Base-by-base conservation (phyloP, 2,113 vertebrate species). In the Silurus meridionalis region DNA sequence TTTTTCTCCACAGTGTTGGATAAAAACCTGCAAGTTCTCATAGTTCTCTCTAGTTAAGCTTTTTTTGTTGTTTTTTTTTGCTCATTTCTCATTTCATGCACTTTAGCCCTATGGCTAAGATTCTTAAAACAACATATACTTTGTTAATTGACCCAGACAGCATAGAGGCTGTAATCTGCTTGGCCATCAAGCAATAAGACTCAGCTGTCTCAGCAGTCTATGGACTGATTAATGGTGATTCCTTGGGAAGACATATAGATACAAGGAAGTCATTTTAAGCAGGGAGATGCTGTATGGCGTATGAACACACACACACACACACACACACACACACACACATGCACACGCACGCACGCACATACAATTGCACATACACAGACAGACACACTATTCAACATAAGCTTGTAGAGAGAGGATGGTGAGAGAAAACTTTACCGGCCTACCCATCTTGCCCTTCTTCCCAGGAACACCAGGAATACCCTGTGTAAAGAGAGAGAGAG, bases 391-490 rank as follows among this genome's bases (percentile, higher is more conserved):
- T 86, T 77, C 63, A 83, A 37, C 48, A 83, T n/a, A 86, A 89
- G 79, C 90, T 93, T 91, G 89, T 94, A 89, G 91, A 91, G 91
- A 91, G 92, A 95, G 92, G 92, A 94, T 93, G 93, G 93, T 93
- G 96, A 96, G 96, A 96, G 96, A 99, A 99, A 98, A 97, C 97
- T 98, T 99, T 99, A 99, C 98, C 98, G 97, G 97, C 97, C 97
- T 98, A 99, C 98, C 98, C 98, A 97, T 98, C 97, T 97, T 97
- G 97, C 98, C 98, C 97, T 96, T 99, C 98, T 97, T 96, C 95
- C 98, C 98, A 92, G 95, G 97, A 95, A 96, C 91, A 83, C 98
- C 98, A 89, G 97, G 96, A 91, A 95, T 94, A 89, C 98, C 98
- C 98, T 99, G 89, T 14, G 84, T 90, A 87, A 71, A 92, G 74